phyloP scores from a whole-genome alignment of 2,797 vertebrate genomes.

The Pitangus sulphuratus region DNA sequence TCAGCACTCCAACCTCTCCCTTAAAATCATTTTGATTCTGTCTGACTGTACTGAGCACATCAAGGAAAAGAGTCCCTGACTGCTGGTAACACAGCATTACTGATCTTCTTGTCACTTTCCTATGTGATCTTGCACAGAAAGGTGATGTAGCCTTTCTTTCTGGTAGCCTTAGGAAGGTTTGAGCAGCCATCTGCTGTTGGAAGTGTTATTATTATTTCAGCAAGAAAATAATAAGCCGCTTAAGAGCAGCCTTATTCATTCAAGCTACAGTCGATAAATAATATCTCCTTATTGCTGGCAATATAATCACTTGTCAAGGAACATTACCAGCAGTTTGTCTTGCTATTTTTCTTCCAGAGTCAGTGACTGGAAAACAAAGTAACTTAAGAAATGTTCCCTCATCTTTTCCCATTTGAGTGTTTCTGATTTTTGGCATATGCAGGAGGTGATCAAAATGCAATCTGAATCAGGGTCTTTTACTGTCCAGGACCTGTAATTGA shows the following conservation, averaged over 20 bases:
- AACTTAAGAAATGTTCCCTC: not conserved
- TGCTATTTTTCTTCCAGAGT: not conserved
- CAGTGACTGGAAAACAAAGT: not conserved
- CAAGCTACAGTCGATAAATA: not conserved
- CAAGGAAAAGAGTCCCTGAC: not conserved
- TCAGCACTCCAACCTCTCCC: not conserved
- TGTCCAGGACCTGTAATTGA: not conserved
- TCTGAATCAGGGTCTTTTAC: not conserved
- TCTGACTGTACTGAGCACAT: not conserved
- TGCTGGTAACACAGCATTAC: accelerated
- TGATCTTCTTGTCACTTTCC: not conserved
- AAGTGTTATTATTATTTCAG: not conserved
- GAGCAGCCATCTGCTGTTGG: not conserved
- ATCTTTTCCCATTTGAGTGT: not conserved
- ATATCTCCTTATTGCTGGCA: not conserved
- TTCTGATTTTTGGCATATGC: not conserved
- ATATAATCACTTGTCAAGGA: not conserved
- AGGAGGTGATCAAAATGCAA: not conserved
- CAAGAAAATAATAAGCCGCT: not conserved
- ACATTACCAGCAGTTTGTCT: not conserved
- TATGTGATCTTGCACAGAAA: not conserved
- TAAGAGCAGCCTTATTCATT: not conserved
- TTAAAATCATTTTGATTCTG: not conserved
- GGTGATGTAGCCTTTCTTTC: not conserved
- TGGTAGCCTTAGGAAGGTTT: not conserved